A percentile compares a stretch with the other conserved stretches of the same genome.
Evolutionary conservation across 2,888 invertebrate species (phyloP).

Genomic region (Thereva unica): DNA sequence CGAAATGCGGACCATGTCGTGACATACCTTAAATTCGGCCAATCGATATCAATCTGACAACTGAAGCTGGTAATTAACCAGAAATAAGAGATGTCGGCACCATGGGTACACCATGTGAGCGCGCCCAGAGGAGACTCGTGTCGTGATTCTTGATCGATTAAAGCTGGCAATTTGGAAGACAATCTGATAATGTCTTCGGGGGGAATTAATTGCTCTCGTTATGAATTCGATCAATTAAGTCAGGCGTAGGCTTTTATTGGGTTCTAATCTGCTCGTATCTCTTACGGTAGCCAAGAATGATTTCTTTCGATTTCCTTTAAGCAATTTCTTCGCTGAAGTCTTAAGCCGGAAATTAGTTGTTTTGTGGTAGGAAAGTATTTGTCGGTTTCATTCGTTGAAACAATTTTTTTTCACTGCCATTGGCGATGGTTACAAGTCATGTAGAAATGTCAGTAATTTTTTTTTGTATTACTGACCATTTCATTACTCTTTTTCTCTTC

Average conservation of each 20-base stretch:
- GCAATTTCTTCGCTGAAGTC: too few species aligned
- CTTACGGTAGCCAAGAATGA: neutral
- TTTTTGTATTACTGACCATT: too few species aligned
- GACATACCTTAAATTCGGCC: constrained; percentile 28
- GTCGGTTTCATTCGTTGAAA: too few species aligned
- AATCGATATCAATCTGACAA: constrained; percentile 27
- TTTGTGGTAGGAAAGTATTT: too few species aligned
- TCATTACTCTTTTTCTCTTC: too few species aligned
- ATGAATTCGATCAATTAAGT: constrained; percentile 10
- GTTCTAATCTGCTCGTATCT: constrained; percentile 18
- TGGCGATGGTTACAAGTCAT: too few species aligned
- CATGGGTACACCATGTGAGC: constrained; percentile 14
- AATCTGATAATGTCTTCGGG: constrained; percentile 28
- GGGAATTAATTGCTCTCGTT: constrained; percentile 22
- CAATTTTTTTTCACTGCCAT: too few species aligned
- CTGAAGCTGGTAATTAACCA: constrained; percentile 29
- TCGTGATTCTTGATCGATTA: constrained; percentile 33
- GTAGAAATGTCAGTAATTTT: too few species aligned
- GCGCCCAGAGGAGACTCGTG: constrained; percentile 3
- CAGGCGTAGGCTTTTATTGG: constrained; percentile 25
- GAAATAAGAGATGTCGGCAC: constrained; percentile 29
- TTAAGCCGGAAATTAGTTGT: too few species aligned
- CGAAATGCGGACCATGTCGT: constrained; percentile 16
- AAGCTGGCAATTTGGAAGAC: constrained; percentile 33
- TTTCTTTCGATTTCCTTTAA: constrained; percentile 1